phyloP scores from a whole-genome alignment of 2,888 invertebrate species.

The Yponomeuta plumbellus region DNA sequence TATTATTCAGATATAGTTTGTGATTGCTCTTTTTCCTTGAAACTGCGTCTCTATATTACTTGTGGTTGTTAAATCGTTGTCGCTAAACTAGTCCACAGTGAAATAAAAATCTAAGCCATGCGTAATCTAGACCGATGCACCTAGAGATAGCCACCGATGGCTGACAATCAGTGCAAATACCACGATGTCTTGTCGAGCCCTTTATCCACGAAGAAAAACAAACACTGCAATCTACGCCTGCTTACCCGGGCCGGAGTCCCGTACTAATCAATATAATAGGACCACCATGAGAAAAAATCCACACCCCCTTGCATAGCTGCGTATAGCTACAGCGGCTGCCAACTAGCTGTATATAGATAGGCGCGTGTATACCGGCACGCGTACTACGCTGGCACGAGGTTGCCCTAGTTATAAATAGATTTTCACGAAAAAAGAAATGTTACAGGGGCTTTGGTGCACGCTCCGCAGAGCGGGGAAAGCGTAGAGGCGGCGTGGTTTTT shows the following conservation, averaged over 20 bases:
- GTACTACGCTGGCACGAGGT: conserved; percentile 40
- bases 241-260: conserved; percentile 35
- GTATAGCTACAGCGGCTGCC: conserved; percentile 24
- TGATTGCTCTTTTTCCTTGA: background rate
- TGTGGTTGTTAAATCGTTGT: background rate
- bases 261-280: conserved; percentile 76
- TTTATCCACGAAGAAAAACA: background rate
- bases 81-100: background rate
- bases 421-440: conserved; percentile 76
- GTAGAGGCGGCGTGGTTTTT: background rate
- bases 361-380: conserved; percentile 23
- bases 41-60: background rate
- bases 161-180: background rate
- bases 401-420: conserved; percentile 77
- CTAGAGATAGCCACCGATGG: background rate
- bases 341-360: conserved; percentile 17
- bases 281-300: conserved; percentile 73
- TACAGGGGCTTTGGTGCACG: conserved; percentile 75
- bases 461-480: conserved; percentile 32
- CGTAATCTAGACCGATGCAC: background rate
- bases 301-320: conserved; percentile 43
- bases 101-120: background rate
- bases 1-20: background rate
- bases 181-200: background rate
- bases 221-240: conserved; percentile 6